Percentiles rank a stretch among this genome's conserved stretches.
These are phyloP conservation scores for Arvicanthis niloticus DNA, from an alignment of 2,113 vertebrate genomes.

Conservation along the genomic window DNA sequence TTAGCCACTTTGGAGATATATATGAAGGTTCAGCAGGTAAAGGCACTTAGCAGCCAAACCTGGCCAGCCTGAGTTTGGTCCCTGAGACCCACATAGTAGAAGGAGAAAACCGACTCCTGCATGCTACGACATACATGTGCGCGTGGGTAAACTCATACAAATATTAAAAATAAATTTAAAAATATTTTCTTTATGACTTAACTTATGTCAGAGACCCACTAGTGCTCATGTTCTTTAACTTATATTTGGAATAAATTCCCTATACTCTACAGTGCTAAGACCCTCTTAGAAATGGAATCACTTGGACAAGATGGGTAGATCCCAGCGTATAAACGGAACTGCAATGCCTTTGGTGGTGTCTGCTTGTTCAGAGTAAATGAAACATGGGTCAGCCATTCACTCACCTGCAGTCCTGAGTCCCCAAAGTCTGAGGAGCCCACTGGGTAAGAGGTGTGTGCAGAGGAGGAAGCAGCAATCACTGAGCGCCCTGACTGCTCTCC, in stretches of 20 bases:
- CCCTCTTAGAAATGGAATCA: conserved; percentile 19
- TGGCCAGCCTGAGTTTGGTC: background rate
- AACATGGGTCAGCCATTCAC: background rate
- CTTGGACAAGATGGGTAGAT: background rate
- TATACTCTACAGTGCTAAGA: background rate
- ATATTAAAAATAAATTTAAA: background rate
- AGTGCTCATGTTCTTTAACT: background rate
- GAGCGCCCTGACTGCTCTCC: background rate
- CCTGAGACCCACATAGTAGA: background rate
- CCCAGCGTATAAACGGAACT: background rate
- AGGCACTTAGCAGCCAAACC: background rate
- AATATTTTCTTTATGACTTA: background rate
- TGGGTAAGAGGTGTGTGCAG: background rate
- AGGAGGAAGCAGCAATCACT: background rate
- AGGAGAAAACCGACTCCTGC: background rate
- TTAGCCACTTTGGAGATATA: no score
- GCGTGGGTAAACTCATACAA: background rate
- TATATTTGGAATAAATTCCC: background rate
- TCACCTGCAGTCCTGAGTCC: background rate
- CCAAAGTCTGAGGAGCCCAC: background rate
- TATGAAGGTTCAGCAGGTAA: background rate
- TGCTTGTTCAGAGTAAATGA: background rate
- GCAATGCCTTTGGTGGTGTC: background rate
- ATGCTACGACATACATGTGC: background rate
- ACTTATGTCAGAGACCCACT: background rate